Conservation (phyloP, 2,113 vertebrate species). For the Rhinolophus sinicus region DNA sequence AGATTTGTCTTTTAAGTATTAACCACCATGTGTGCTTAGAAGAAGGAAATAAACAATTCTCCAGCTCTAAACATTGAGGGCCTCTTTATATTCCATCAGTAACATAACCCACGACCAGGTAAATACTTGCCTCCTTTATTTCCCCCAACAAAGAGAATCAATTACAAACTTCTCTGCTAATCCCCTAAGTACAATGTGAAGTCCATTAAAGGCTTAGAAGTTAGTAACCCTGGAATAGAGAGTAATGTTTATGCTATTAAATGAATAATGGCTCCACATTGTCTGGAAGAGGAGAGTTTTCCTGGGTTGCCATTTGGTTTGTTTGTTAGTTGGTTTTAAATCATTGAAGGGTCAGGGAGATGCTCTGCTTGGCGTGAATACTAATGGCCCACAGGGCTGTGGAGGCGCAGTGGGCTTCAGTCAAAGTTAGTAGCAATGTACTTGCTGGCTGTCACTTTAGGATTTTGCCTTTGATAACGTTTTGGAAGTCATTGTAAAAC, state of each 20-base stretch:
- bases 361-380: slow-evolving; percentile 63
- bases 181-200: slow-evolving; percentile 80
- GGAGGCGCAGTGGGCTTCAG: not conserved
- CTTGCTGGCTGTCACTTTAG: not conserved
- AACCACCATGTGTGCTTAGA: not conserved
- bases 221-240: slow-evolving; percentile 75
- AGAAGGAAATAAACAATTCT: slow-evolving; percentile 47
- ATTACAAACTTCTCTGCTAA: slow-evolving; percentile 82
- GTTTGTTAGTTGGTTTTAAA: slow-evolving; percentile 77
- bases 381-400: slow-evolving; percentile 40
- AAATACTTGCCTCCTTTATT: slow-evolving; percentile 76
- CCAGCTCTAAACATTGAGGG: slow-evolving; percentile 47
- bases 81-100: slow-evolving; percentile 71
- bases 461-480: not conserved
- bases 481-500: not conserved
- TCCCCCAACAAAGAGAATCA: slow-evolving; percentile 78
- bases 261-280: slow-evolving; percentile 76
- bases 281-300: slow-evolving; percentile 72
- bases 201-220: slow-evolving; percentile 76
- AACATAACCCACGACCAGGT: slow-evolving; percentile 76
- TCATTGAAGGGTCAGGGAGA: slow-evolving; percentile 70
- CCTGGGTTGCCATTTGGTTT: slow-evolving; percentile 62
- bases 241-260: slow-evolving; percentile 76
- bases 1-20: not conserved
- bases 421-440: not conserved